Conservation (phyloP, 53 echinoderm and acorn worm genomes). For the Holothuria scabra region DNA sequence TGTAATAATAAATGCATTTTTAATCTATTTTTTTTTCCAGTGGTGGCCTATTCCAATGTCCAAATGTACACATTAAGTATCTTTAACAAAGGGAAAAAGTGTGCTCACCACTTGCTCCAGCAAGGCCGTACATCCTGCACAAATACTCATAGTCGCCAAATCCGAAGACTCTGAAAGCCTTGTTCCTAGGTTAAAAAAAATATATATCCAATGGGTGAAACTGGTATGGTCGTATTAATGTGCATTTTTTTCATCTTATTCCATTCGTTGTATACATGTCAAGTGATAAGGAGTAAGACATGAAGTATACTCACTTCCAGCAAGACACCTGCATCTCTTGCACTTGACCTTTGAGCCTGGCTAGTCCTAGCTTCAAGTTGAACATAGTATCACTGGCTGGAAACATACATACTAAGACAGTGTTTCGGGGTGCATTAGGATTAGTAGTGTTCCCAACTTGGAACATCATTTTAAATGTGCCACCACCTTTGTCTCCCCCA, state of each 20-base stretch:
- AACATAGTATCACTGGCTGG: neutral
- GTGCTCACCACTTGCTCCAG: too few relatives aligned
- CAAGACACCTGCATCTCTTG: conserved; percentile 8
- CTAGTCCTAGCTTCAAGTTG: neutral
- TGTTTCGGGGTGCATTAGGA: conserved; percentile 29
- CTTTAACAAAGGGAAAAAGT: too few relatives aligned
- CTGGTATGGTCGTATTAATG: too few relatives aligned
- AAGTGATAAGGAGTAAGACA: too few relatives aligned
- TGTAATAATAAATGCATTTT: too few relatives aligned
- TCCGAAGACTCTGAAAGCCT: neutral
- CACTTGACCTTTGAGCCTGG: neutral
- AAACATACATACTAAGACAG: conserved; percentile 2
- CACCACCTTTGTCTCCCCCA: conserved; percentile 33
- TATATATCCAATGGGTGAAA: too few relatives aligned
- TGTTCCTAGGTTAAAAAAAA: too few relatives aligned
- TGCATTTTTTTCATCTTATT: too few relatives aligned
- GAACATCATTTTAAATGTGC: conserved; percentile 32
- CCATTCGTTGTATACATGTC: too few relatives aligned
- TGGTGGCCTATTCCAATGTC: too few relatives aligned
- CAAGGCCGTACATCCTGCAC: conserved; percentile 10
- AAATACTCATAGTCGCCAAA: conserved; percentile 31
- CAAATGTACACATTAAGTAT: too few relatives aligned
- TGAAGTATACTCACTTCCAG: conserved; percentile 10
- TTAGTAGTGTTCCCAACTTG: conserved; percentile 1
- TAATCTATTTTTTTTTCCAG: too few relatives aligned